Evolutionary conservation across 2,888 invertebrate genomes (phyloP).

Genomic region (Lepeophtheirus nordmannii): DNA sequence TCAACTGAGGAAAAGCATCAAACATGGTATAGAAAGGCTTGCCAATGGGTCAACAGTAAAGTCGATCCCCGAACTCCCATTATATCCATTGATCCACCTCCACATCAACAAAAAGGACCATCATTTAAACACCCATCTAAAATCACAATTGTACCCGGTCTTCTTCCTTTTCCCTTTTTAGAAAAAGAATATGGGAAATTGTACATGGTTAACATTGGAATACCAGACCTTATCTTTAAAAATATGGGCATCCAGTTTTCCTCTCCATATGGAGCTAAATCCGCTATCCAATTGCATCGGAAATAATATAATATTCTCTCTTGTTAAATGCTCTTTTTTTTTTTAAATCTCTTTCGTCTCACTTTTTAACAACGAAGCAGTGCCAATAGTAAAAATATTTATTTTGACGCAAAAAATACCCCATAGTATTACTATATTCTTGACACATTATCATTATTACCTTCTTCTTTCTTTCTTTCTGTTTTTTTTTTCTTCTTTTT

Average conservation of each 20-base stretch:
- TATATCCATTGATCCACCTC: background rate
- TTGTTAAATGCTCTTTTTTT: no score
- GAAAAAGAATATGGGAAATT: background rate
- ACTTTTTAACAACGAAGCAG: no score
- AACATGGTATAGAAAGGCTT: constrained; percentile 5
- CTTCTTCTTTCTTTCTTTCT: no score
- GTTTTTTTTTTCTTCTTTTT: no score
- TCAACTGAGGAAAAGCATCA: constrained; percentile 11
- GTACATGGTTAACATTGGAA: constrained; percentile 12
- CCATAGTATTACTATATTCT: no score
- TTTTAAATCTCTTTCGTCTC: no score
- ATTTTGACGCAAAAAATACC: no score
- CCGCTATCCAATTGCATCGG: background rate
- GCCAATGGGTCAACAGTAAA: background rate
- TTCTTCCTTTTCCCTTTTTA: background rate
- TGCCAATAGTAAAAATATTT: no score
- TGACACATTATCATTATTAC: no score
- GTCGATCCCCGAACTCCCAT: background rate
- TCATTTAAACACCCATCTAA: background rate
- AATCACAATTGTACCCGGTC: background rate
- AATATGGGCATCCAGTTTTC: background rate
- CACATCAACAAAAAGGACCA: background rate
- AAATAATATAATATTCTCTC: no score
- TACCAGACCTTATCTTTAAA: background rate
- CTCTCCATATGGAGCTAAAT: constrained; percentile 9